Evolutionary conservation across 2,113 vertebrate genomes (phyloP), one percentile per base, ranked within the genome.

Genomic region (Bos javanicus): DNA sequence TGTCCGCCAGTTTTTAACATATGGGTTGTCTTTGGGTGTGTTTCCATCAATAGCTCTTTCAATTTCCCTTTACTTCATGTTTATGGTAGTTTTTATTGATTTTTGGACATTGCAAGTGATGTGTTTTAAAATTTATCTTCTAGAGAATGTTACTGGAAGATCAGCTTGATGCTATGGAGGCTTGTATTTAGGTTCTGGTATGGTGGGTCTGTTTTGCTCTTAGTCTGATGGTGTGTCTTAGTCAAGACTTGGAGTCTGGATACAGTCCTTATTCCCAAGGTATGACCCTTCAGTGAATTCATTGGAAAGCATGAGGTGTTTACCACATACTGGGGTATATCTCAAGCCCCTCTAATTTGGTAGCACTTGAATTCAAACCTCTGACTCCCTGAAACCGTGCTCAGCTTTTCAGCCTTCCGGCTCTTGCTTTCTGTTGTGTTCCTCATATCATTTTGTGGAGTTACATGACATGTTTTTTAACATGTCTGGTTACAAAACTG

Each of bases 341-440:
- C 50, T 78, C 21, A 60, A 96, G 54, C 30, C 19, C 46, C 10
- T 97, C 84, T 85, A n/a, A 52, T 67, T 88, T 86, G 74, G 5
- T 43, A 81, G 54, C 30, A 87, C 46, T 92, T 89, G 48, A 88
- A 82, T 91, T 93, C 80, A 83, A 83, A 92, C 87, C 71, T 94
- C 33, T 39, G 28, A 80, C 48, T 88, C 30, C 52, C 86, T 2
- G 54, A 83, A 74, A 39, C 15, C 33, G 25, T 46, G 48, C 8
- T 64, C 6, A 26, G 76, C 46, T 57, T 94, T 90, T n/a, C 25
- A 71, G 85, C 74, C 54, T 60, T 82, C 16, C 36, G 14, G 14
- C 54, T 50, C 36, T 92, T 74, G 13, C 62, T 64, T 74, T 54
- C 57, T 52, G 64, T 60, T 84, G 83, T 12, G 21, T 81, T 62